Conservation (phyloP, 1,140 invertebrate genomes). For the Orius insidiosus region DNA sequence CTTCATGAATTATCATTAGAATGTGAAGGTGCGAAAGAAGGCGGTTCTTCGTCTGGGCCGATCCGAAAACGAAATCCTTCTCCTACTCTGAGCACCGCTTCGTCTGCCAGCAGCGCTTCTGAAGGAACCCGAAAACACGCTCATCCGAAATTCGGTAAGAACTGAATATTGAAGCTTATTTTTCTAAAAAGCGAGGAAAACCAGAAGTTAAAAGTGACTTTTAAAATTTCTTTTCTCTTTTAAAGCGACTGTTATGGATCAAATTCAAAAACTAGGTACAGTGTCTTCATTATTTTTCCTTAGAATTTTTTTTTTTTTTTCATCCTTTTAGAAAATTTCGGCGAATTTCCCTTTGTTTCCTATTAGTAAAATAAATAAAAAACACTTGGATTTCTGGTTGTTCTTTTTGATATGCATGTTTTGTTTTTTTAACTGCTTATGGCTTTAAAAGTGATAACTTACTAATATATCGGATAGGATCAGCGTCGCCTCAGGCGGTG, state of each 20-base stretch:
- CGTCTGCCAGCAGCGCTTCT: slow-evolving; percentile 73
- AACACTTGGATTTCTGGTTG: background rate
- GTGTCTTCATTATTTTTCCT: too few species aligned
- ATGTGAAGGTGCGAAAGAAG: slow-evolving; percentile 61
- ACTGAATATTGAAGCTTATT: background rate
- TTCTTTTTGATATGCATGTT: background rate
- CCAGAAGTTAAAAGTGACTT: background rate
- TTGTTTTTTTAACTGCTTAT: background rate
- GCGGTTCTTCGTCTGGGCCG: slow-evolving; percentile 33
- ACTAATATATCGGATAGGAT: slow-evolving; percentile 39
- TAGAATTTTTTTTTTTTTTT: too few species aligned
- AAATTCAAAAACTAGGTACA: too few species aligned
- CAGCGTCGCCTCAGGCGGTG: slow-evolving; percentile 88
- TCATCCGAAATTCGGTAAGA: slow-evolving; percentile 45
- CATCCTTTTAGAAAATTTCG: too few species aligned
- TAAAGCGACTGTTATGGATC: background rate
- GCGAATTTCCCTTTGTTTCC: too few species aligned
- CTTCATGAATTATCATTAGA: slow-evolving; percentile 74
- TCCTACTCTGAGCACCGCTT: slow-evolving; percentile 76
- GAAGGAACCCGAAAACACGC: slow-evolving; percentile 44
- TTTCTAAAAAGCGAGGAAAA: too few species aligned
- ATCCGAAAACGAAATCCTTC: slow-evolving; percentile 57
- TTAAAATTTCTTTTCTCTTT: background rate
- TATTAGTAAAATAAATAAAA: too few species aligned
- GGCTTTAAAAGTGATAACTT: background rate